Conservation (phyloP, 2,113 vertebrate species). For the Cavia porcellus region DNA sequence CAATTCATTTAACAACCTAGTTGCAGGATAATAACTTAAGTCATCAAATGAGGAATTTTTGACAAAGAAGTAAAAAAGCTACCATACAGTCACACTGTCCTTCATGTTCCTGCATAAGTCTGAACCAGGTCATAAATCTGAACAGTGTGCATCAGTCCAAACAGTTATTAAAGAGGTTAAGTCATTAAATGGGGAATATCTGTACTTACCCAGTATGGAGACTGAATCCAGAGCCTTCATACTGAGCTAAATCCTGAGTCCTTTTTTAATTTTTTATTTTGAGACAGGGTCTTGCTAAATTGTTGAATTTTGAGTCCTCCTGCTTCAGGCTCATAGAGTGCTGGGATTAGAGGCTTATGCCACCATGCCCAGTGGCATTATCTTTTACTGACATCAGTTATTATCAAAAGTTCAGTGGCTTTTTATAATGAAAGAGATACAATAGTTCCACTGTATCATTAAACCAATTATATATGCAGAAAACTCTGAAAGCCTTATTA, state of each 20-base stretch:
- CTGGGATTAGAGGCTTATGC: background rate
- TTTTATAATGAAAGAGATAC: background rate
- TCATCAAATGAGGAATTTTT: background rate
- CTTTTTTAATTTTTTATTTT: background rate
- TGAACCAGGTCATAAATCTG: background rate
- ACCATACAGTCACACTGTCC: background rate
- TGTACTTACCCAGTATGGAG: background rate
- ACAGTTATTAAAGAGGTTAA: background rate
- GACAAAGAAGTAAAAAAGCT: background rate
- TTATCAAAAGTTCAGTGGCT: background rate
- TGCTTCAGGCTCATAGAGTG: background rate
- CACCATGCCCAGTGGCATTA: background rate
- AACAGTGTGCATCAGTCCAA: background rate
- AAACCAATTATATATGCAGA: background rate
- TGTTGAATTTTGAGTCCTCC: background rate
- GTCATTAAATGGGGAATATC: background rate
- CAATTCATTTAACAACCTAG: background rate
- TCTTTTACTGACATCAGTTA: background rate
- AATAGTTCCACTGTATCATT: background rate
- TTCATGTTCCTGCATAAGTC: background rate
- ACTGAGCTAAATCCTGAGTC: background rate
- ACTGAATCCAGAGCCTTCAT: background rate
- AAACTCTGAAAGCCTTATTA: background rate
- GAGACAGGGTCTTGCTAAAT: background rate
- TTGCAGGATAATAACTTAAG: background rate